Conservation (phyloP, 2,113 vertebrate species). For the Aythya baeri region DNA sequence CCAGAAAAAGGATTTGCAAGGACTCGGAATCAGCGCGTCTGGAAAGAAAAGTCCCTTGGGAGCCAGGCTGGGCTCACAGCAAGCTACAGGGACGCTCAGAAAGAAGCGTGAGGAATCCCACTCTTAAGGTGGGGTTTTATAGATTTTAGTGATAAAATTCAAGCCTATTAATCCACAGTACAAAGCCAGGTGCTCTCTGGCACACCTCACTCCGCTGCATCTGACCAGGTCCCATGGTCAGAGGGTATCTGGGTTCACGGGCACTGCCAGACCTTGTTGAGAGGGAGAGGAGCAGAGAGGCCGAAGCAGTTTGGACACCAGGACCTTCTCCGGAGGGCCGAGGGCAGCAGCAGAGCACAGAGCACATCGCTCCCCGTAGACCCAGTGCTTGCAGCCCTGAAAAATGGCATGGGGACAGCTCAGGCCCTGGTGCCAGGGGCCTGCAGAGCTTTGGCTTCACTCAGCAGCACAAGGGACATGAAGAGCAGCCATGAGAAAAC, state of each 20-base stretch:
- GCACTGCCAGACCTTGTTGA: neutral
- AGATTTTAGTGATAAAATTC: neutral
- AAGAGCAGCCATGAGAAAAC: slow-evolving; percentile 2
- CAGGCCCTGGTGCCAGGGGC: neutral
- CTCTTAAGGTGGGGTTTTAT: neutral
- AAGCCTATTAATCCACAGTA: neutral
- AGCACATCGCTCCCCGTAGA: neutral
- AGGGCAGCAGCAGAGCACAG: neutral
- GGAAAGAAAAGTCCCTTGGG: neutral
- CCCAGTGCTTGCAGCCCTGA: neutral
- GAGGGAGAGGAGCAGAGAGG: neutral
- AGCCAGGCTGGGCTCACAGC: neutral
- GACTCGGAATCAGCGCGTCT: neutral
- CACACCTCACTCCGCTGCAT: neutral
- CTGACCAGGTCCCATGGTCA: neutral
- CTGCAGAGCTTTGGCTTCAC: neutral
- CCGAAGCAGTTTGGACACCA: neutral
- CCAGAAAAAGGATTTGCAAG: neutral
- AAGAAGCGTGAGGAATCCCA: rapidly evolving
- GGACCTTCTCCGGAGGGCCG: neutral
- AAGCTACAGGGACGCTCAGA: neutral
- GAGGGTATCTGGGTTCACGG: rapidly evolving
- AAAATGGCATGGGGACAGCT: neutral
- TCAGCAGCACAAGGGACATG: neutral
- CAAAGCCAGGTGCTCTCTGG: neutral